phyloP scores from a whole-genome alignment of 2,797 vertebrate genomes.

The Phrynocephalus vlangalii region DNA sequence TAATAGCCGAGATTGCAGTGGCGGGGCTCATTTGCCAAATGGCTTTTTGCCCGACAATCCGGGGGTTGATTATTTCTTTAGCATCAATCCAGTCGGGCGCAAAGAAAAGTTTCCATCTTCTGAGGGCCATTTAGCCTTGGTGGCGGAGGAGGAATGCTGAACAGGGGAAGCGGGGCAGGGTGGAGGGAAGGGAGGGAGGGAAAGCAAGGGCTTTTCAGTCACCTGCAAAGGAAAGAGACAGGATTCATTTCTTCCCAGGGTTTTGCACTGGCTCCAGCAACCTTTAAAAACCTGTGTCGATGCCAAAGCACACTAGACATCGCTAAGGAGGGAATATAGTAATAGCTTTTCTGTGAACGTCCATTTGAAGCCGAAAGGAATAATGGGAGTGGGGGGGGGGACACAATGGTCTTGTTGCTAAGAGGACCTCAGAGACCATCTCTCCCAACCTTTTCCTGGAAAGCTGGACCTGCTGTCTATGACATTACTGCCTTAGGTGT shows the following conservation, averaged over 20 bases:
- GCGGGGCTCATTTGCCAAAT: conserved; percentile 50
- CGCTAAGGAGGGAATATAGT: conserved; percentile 5
- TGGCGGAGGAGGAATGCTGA: conserved; percentile 43
- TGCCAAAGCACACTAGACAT: background rate
- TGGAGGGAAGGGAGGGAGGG: background rate
- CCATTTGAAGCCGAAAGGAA: background rate
- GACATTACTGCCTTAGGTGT: no score
- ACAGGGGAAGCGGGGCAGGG: background rate
- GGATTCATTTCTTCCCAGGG: conserved; percentile 17
- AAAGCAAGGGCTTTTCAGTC: conserved; percentile 7
- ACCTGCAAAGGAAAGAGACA: conserved; percentile 17
- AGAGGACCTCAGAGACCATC: background rate
- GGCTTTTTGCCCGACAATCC: conserved; percentile 60
- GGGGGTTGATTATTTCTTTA: conserved; percentile 68
- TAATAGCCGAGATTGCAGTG: conserved; percentile 51
- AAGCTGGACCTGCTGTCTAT: background rate
- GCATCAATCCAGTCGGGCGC: conserved; percentile 65
- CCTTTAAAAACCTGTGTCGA: conserved; percentile 21
- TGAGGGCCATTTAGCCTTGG: conserved; percentile 58
- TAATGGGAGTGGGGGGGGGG: background rate
- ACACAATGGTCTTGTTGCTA: background rate
- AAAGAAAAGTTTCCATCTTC: conserved; percentile 71
- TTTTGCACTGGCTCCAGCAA: background rate
- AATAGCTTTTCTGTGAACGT: background rate
- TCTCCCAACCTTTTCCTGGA: background rate